phyloP scores from a whole-genome alignment of 2,113 vertebrate species.

The Callopanchax toddi region DNA sequence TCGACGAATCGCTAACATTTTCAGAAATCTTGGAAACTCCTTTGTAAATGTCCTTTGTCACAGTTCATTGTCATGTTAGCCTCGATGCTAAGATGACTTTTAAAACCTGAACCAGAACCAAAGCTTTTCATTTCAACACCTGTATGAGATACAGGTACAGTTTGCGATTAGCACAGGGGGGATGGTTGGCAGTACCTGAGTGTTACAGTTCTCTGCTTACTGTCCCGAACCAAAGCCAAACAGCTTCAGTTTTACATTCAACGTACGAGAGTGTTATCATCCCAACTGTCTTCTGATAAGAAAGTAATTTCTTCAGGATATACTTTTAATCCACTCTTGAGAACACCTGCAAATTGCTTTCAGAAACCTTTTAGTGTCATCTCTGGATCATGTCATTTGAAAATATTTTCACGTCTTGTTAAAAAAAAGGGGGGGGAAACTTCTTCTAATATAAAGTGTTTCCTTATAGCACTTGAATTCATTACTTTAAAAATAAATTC shows the following conservation, averaged over 20 bases:
- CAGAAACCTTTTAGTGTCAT: conserved; percentile 17
- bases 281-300: conserved; percentile 6
- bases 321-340: conserved; percentile 17
- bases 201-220: not conserved
- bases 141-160: not conserved
- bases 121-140: not conserved
- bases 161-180: not conserved
- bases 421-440: not conserved
- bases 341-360: conserved; percentile 33
- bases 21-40: too few species aligned
- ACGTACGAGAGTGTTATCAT: conserved; percentile 5
- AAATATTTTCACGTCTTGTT: not conserved
- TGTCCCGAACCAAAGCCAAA: conserved; percentile 1
- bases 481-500: not conserved
- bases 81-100: too few species aligned
- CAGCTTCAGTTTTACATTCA: conserved; percentile 12
- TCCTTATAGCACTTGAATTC: not conserved
- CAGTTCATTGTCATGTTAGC: too few species aligned
- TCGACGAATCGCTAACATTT: too few species aligned
- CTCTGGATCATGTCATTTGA: conserved; percentile 12
- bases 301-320: conserved; percentile 26
- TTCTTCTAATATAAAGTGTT: not conserved
- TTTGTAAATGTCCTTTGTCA: too few species aligned
- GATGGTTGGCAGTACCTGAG: not conserved
- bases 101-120: not conserved